Evolutionary conservation across 2,888 invertebrate genomes (phyloP), one percentile per base, ranked within the genome.

Genomic region (Drosophila lutescens): DNA sequence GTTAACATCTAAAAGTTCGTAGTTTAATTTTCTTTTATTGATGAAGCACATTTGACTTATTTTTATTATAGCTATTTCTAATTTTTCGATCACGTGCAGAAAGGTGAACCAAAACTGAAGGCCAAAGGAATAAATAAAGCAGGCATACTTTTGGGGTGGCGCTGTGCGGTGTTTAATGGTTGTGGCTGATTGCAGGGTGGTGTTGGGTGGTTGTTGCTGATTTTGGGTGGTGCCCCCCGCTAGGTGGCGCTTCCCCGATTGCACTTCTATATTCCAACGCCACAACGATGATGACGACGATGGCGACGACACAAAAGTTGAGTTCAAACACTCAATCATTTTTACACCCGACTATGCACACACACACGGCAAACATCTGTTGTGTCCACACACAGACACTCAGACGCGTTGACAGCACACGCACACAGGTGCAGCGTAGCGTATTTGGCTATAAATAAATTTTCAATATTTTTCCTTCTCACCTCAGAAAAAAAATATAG

Each of bases 311-410:
- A 77, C 67, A 74, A 82, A 85, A 79, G 72, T 82, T 79, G 63
- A 77, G 86, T 82, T 80, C 85, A 82, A 79, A 77, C 85, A 85
- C 85, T 85, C 85, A 80, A 85, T 82, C 80, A 80, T 85, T 85
- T 80, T 80, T 76, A 77, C 85, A 80, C 79, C 82, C 74, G 69
- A 69, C 75, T 68, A 56, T 65, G 49, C 61, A 70, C 69, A 54
- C 60, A 75, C 26, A 53, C 12, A 60, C 51, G 41, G 55, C 66
- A 55, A 49, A 47, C 61, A 47, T 62, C 62, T 47, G 62, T 40
- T 41, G 32, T 47, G 46, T 49, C 12, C 9, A 49, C n/a, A 41
- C 10, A 60, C 9, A 47, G n/a, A 41, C 41, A 17, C 41, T 17
- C n/a, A 41, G 34, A 61, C 50, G 71, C 66, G 80, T 72, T 80